These are phyloP conservation scores for Ochropleura plecta DNA, from an alignment of 2,888 invertebrate species.

Conservation along the genomic window DNA sequence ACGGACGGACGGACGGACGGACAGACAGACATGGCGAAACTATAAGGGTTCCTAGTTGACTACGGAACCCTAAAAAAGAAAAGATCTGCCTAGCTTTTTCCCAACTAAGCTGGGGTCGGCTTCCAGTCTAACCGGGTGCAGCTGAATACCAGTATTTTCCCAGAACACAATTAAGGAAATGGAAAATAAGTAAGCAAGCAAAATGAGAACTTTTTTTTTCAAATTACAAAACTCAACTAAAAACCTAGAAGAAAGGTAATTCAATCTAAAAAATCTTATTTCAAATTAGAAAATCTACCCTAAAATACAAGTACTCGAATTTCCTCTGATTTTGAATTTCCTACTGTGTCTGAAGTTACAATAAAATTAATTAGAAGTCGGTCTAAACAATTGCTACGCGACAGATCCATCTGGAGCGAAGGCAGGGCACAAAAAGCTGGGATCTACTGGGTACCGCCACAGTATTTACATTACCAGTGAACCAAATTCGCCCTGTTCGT, in stretches of 20 bases:
- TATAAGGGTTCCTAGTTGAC: too few species aligned
- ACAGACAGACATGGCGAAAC: too few species aligned
- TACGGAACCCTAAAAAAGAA: too few species aligned
- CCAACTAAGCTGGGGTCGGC: too few species aligned
- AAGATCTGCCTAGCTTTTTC: too few species aligned
- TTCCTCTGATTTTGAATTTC: slow-evolving; percentile 42
- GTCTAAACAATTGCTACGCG: slow-evolving; percentile 72
- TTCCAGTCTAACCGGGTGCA: too few species aligned
- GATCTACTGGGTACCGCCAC: slow-evolving; percentile 60
- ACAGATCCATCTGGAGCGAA: slow-evolving; percentile 69
- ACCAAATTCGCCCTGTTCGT: neutral
- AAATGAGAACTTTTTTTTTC: neutral
- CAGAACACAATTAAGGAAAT: neutral
- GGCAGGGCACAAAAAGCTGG: slow-evolving; percentile 44
- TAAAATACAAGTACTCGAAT: slow-evolving; percentile 40
- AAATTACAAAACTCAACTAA: slow-evolving; percentile 9
- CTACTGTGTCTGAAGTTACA: slow-evolving; percentile 49
- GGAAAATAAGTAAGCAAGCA: neutral
- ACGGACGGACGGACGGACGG: too few species aligned
- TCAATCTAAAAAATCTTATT: slow-evolving; percentile 15
- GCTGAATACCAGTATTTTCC: too few species aligned
- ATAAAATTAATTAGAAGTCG: slow-evolving; percentile 65
- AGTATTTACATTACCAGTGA: neutral
- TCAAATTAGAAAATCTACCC: slow-evolving; percentile 27
- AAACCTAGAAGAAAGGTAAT: neutral